Evolutionary conservation across 2,797 vertebrate species (phyloP).

Genomic region (Dendrocincla tyrannina): DNA sequence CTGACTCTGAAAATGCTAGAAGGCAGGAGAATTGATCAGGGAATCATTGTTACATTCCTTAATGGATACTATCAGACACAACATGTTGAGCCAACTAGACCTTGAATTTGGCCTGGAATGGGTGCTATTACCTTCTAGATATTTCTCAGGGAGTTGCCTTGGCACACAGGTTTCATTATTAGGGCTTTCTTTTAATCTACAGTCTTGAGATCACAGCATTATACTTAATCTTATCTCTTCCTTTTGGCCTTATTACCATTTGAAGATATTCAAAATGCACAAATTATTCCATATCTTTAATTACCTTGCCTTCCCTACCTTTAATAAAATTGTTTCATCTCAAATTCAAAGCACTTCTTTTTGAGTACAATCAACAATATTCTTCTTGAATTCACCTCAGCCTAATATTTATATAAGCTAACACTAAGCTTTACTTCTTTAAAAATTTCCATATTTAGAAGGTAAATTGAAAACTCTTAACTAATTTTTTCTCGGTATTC

Average conservation of each 20-base stretch:
- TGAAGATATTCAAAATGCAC: conserved; percentile 27
- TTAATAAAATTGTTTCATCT: conserved; percentile 57
- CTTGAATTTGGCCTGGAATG: not conserved
- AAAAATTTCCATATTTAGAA: not conserved
- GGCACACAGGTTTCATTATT: not conserved
- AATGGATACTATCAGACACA: not conserved
- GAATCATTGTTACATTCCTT: not conserved
- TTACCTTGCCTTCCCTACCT: not conserved
- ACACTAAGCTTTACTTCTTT: not conserved
- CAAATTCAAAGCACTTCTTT: conserved; percentile 24
- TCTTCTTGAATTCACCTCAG: not conserved
- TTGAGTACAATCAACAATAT: not conserved
- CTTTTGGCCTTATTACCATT: conserved; percentile 38
- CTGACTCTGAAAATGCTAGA: not conserved
- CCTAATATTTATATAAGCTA: not conserved
- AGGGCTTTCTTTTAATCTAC: not conserved
- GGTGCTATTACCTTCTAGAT: not conserved
- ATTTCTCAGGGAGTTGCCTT: conserved; percentile 2
- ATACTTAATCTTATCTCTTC: conserved; percentile 28
- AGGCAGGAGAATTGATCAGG: not conserved
- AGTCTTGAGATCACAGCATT: not conserved
- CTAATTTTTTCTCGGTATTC: not conserved
- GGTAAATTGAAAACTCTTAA: not conserved
- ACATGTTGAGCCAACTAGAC: not conserved
- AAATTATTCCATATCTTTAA: conserved; percentile 41